Percentiles rank a stretch among this genome's conserved stretches.
These are phyloP conservation scores for Apocheima hispidaria DNA, from an alignment of 2,888 invertebrate genomes.

Conservation along the genomic window DNA sequence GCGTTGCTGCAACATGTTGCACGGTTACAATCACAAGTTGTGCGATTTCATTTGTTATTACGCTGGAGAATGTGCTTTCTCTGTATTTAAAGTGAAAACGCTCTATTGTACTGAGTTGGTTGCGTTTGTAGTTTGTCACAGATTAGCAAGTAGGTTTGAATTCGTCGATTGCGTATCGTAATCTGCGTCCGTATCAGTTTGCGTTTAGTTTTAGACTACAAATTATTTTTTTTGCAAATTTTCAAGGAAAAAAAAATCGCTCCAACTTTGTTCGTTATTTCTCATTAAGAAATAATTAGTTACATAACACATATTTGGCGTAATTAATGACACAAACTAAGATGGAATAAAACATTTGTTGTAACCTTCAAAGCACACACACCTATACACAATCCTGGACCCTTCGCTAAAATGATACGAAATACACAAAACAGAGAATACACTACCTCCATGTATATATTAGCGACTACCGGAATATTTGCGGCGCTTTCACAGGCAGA, in stretches of 20 bases:
- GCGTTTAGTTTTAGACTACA: too few species aligned
- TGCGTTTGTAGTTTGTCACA: too few species aligned
- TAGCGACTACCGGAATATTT: slow-evolving; percentile 34
- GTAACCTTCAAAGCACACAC: background rate
- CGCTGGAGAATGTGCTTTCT: too few species aligned
- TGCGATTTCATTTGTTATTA: too few species aligned
- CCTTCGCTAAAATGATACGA: background rate
- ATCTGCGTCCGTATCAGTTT: too few species aligned
- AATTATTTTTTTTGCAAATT: too few species aligned
- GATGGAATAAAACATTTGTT: background rate
- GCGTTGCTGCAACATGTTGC: slow-evolving; percentile 89
- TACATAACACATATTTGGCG: background rate
- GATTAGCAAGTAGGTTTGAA: too few species aligned
- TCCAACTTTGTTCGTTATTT: background rate
- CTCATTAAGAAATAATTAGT: background rate
- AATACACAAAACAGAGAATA: slow-evolving; percentile 12
- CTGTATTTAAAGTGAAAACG: too few species aligned
- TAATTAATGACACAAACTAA: background rate
- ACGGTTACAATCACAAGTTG: background rate
- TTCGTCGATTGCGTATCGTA: too few species aligned
- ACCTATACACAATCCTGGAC: background rate
- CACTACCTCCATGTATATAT: slow-evolving; percentile 40
- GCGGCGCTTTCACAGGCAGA: slow-evolving; percentile 18
- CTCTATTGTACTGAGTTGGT: too few species aligned
- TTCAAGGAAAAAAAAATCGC: background rate